A percentile compares a stretch with the other conserved stretches of the same genome.
These are phyloP conservation scores for Nephrocerus scutellatus DNA, from an alignment of 2,888 invertebrate species.

Conservation along the genomic window DNA sequence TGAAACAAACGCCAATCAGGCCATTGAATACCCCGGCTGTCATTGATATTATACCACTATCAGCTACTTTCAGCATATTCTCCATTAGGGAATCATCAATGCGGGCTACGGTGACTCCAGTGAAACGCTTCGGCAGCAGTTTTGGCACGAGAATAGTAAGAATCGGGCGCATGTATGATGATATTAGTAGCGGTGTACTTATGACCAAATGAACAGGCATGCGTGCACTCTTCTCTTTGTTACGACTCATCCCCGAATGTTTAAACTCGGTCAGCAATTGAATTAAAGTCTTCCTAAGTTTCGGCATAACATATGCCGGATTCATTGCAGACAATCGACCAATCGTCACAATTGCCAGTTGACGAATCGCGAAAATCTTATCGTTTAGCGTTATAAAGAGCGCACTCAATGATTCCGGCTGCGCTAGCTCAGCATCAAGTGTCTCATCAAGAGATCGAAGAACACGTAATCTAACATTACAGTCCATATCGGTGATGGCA, in stretches of 20 bases:
- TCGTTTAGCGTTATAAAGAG: constrained; percentile 94
- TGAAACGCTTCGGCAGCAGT: too few relatives aligned
- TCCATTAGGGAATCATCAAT: too few relatives aligned
- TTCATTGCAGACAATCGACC: constrained; percentile 89
- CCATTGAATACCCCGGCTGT: too few relatives aligned
- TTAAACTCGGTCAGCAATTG: constrained; percentile 90
- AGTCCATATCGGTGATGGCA: constrained; percentile 91
- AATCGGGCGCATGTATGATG: constrained; percentile 95
- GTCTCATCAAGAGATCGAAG: constrained; percentile 82
- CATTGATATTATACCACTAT: too few relatives aligned
- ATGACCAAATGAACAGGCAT: constrained; percentile 93
- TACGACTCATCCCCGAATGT: constrained; percentile 91
- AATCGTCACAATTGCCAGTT: constrained; percentile 87
- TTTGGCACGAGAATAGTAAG: constrained; percentile 86
- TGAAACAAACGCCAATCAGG: too few relatives aligned
- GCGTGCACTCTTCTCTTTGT: constrained; percentile 94
- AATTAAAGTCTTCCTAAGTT: constrained; percentile 84
- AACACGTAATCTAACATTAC: constrained; percentile 90
- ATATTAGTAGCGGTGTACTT: constrained; percentile 83
- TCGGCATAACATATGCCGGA: constrained; percentile 98
- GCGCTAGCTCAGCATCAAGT: constrained; percentile 92
- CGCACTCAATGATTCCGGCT: constrained; percentile 89
- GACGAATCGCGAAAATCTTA: constrained; percentile 92
- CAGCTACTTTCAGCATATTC: too few relatives aligned
- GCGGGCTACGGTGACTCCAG: too few relatives aligned